Percentiles rank a stretch among this genome's conserved stretches.
These are phyloP conservation scores for Latrodectus geometricus DNA, from an alignment of 1,140 invertebrate species.

Conservation along the genomic window DNA sequence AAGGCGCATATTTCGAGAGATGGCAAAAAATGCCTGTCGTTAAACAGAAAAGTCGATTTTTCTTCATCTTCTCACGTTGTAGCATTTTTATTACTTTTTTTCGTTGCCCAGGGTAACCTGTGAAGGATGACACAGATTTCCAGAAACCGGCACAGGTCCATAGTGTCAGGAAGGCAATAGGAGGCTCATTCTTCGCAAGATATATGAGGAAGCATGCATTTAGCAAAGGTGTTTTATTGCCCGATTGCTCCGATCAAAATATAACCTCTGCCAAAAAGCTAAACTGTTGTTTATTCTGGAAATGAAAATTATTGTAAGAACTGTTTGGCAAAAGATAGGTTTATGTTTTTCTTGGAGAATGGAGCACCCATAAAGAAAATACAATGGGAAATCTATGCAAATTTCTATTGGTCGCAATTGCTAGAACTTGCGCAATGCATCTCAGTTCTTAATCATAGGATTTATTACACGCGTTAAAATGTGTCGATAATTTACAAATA, in stretches of 20 bases:
- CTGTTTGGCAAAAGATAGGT: no score
- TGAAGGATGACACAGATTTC: slow-evolving; percentile 43
- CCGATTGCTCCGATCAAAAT: not conserved
- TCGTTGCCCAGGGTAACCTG: slow-evolving; percentile 36
- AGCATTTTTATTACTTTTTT: slow-evolving; percentile 3
- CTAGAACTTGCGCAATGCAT: no score
- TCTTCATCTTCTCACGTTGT: slow-evolving; percentile 36
- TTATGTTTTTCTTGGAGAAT: no score
- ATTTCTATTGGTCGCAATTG: no score
- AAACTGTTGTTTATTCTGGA: no score
- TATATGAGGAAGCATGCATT: slow-evolving; percentile 33
- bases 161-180: not conserved
- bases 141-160: slow-evolving; percentile 4
- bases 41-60: slow-evolving; percentile 60
- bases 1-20: slow-evolving; percentile 58
- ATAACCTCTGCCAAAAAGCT: not conserved
- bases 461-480: no score
- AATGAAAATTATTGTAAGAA: no score
- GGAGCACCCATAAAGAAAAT: no score
- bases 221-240: slow-evolving; percentile 47
- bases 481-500: no score
- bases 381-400: no score
- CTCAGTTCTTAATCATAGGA: no score
- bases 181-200: slow-evolving; percentile 25
- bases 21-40: slow-evolving; percentile 58